phyloP scores from a whole-genome alignment of 2,888 invertebrate genomes.

The Amaurobius ferox region DNA sequence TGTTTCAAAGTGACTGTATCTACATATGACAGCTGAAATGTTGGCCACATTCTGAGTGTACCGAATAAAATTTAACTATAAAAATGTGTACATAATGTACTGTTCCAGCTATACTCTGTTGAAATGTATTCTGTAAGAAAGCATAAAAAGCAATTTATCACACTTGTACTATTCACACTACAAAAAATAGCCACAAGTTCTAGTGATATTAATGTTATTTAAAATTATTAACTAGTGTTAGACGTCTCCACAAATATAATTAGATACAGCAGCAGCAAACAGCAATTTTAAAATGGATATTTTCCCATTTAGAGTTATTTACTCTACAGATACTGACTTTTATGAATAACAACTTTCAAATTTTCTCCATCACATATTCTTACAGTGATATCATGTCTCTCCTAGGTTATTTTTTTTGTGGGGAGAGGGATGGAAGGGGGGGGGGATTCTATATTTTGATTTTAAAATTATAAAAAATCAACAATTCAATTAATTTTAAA shows the following conservation, averaged over 20 bases:
- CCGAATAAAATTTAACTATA: conserved; percentile 50
- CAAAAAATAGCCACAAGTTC: conserved; percentile 1
- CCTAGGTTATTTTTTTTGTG: no score
- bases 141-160: conserved; percentile 53
- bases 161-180: conserved; percentile 30
- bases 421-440: no score
- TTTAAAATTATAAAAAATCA: no score
- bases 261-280: conserved; percentile 2
- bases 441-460: no score
- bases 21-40: conserved; percentile 49
- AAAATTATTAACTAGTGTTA: conserved; percentile 3
- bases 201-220: neutral
- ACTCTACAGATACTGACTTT: no score
- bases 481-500: no score
- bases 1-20: conserved; percentile 56
- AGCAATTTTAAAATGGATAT: no score
- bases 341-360: no score
- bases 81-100: conserved; percentile 41
- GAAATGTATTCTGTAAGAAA: conserved; percentile 37
- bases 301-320: no score
- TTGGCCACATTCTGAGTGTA: conserved; percentile 42
- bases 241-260: neutral
- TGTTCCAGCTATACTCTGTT: conserved; percentile 32
- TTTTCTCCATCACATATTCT: no score
- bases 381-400: no score